Percentiles rank a stretch among this genome's conserved stretches.
Evolutionary conservation across 2,888 invertebrate species (phyloP).

Genomic region (Apodemia mormo): DNA sequence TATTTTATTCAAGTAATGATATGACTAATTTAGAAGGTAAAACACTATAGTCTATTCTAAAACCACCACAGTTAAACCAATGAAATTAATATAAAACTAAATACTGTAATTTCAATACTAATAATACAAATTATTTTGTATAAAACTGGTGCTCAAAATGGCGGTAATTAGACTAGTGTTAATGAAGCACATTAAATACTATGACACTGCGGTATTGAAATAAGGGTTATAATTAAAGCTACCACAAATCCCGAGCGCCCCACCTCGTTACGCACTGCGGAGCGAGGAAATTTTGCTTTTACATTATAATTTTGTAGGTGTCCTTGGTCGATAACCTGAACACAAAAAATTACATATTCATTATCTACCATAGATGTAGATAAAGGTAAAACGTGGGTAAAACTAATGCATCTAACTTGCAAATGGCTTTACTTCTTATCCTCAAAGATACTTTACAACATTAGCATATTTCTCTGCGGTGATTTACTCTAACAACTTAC

Average conservation of each 20-base stretch:
- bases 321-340: background rate
- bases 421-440: too few relatives aligned
- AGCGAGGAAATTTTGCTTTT: conserved; percentile 1
- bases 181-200: background rate
- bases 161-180: background rate
- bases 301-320: background rate
- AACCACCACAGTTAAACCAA: too few relatives aligned
- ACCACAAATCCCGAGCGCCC: background rate
- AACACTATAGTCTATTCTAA: too few relatives aligned
- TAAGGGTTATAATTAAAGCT: conserved; percentile 6
- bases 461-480: too few relatives aligned
- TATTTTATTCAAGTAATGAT: too few relatives aligned
- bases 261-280: conserved; percentile 8
- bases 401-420: too few relatives aligned
- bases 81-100: too few relatives aligned
- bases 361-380: too few relatives aligned
- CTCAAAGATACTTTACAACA: too few relatives aligned
- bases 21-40: too few relatives aligned
- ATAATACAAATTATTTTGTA: background rate
- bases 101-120: background rate
- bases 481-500: too few relatives aligned
- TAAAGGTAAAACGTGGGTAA: too few relatives aligned
- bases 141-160: background rate
- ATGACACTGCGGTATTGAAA: conserved; percentile 9
- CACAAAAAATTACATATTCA: background rate